phyloP scores from a whole-genome alignment of 2,113 vertebrate species.

The Bujurquina vittata region DNA sequence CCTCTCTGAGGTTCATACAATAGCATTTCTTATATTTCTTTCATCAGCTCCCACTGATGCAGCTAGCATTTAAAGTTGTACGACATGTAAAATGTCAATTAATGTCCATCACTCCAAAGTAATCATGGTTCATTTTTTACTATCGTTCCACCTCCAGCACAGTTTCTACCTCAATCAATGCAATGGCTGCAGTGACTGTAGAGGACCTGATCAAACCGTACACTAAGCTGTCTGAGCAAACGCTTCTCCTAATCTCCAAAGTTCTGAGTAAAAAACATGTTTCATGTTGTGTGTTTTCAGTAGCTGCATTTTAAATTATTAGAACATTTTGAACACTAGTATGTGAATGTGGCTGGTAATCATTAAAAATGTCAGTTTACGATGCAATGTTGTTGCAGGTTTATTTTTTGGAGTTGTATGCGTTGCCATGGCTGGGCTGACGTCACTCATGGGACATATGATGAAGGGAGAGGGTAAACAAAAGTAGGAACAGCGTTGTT shows the following conservation, averaged over 20 bases:
- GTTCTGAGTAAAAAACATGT: conserved; percentile 78
- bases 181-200: conserved; percentile 85
- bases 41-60: background rate
- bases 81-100: too few species aligned
- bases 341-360: too few species aligned
- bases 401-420: conserved; percentile 77
- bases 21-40: background rate
- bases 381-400: conserved; percentile 58
- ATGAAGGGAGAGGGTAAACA: conserved; percentile 82
- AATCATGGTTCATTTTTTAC: too few species aligned
- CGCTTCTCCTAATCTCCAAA: conserved; percentile 82
- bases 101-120: too few species aligned
- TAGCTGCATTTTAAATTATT: too few species aligned
- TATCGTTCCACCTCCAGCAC: conserved; percentile 72
- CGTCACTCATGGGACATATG: conserved; percentile 79
- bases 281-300: background rate
- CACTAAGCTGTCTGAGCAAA: conserved; percentile 78
- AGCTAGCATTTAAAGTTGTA: too few species aligned
- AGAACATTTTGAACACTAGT: too few species aligned
- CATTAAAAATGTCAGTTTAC: too few species aligned
- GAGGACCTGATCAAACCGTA: conserved; percentile 84
- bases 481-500: too few species aligned
- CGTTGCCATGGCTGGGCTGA: conserved; percentile 81
- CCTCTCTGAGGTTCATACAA: conserved; percentile 80
- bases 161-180: conserved; percentile 88